phyloP scores from a whole-genome alignment of 2,797 vertebrate genomes.

The Falco naumanni region DNA sequence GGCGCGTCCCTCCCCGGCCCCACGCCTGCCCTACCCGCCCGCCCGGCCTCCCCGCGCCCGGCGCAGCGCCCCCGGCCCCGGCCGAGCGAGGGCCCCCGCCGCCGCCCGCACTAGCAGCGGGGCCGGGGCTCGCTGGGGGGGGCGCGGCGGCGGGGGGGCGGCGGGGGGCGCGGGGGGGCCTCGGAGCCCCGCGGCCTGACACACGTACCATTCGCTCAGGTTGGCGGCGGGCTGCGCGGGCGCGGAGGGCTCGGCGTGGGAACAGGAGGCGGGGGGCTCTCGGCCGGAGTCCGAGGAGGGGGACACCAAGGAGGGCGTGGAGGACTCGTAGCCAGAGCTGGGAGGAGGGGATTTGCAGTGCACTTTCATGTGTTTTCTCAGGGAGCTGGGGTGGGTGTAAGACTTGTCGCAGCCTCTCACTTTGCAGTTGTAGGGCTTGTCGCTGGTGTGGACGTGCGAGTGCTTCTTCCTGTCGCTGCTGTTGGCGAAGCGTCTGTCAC shows the following conservation, averaged over 20 bases:
- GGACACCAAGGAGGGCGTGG: conserved; percentile 91
- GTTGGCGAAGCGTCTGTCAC: conserved; percentile 97
- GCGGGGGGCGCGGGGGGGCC: conserved; percentile 74
- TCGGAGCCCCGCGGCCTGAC: conserved; percentile 87
- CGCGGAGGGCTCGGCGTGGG: conserved; percentile 82
- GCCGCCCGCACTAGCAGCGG: conserved; percentile 68
- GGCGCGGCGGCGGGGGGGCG: conserved; percentile 80
- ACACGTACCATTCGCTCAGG: conserved; percentile 98
- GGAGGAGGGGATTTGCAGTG: conserved; percentile 97
- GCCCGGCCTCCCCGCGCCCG: not conserved
- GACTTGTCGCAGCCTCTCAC: conserved; percentile 98
- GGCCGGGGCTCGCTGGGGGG: conserved; percentile 80
- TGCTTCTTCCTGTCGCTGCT: conserved; percentile 99
- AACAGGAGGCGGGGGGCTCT: conserved; percentile 82
- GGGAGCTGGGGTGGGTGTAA: conserved; percentile 97
- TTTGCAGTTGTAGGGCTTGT: conserved; percentile 99
- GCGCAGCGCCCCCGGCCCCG: not conserved
- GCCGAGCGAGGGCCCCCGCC: not conserved
- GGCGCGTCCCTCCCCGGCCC: not conserved
- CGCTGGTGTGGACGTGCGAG: conserved; percentile 97
- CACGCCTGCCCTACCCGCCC: not conserved
- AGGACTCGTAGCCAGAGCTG: conserved; percentile 94
- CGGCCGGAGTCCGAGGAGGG: conserved; percentile 92
- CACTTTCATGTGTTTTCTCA: conserved; percentile 99
- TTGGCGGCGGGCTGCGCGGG: conserved; percentile 86